Base-by-base conservation (phyloP, 1,140 invertebrate species). In the Drosophila repletoides region DNA sequence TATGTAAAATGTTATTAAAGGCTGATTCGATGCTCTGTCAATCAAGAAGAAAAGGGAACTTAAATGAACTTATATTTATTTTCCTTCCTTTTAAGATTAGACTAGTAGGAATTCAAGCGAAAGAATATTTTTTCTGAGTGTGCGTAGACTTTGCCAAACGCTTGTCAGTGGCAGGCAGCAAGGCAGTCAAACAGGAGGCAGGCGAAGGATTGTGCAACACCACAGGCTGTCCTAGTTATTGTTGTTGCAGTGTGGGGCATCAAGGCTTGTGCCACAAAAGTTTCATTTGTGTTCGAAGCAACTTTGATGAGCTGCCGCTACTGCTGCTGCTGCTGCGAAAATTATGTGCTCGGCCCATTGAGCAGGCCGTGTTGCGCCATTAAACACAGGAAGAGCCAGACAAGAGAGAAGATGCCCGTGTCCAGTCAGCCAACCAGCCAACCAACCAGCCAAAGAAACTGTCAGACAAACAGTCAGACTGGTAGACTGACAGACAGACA, bases 231-330 rank as follows among this genome's bases (percentile, higher is more conserved):
- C 58, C n/a, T n/a, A n/a, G n/a, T n/a, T n/a, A n/a, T n/a, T 72
- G 58, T 56, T 76, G 67, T 43, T 60, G 73, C 75, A 72, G 72
- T 73, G 43, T 86, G n/a, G n/a, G n/a, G n/a, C n/a, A n/a, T 86
- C 53, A 67, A 69, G 72, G 76, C 68, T 34, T 60, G 59, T 56
- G 69, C 77, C 64, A 55, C 73, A 73, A 84, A 83, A 74, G 51
- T 84, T 84, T 84, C 74, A 72, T 83, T 79, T 83, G 79, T 86
- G 66, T 86, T 86, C 80, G 75, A 84, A 66, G 75, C 40, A 86
- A 84, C 71, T 84, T 84, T 84, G 80, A 86, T 84, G 80, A 80
- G 84, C 67, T 75, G 68, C 21, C 2, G 15, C 24, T 28, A 12
- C 14, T 7, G 48, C 31, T 51, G 22, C 17, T 10, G 59, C 41